Percentiles rank a stretch among this genome's conserved stretches.
Conservation (phyloP, 2,888 invertebrate species). For the Neoaliturus tenellus region DNA sequence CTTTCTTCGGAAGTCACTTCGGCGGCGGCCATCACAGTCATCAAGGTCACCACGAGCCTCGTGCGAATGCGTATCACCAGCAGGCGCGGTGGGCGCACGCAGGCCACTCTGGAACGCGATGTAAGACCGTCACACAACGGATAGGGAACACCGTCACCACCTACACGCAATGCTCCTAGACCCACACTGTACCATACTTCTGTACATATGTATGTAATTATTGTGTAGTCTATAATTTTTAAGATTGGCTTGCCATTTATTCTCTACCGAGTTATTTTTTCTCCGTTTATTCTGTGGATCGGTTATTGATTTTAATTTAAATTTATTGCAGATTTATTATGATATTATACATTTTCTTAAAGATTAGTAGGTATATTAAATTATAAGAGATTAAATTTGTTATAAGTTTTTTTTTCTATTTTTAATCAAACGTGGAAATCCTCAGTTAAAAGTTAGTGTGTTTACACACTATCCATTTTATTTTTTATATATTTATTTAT, state of each 20-base stretch:
- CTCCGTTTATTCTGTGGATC: too few relatives aligned
- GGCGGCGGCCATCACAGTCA: slow-evolving; percentile 2
- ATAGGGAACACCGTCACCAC: slow-evolving; percentile 56
- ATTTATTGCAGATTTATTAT: too few relatives aligned
- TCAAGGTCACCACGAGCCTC: neutral
- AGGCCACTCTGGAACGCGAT: slow-evolving; percentile 2
- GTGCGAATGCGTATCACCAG: neutral
- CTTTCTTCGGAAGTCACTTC: slow-evolving; percentile 56
- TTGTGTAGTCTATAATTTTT: neutral
- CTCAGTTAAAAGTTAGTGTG: too few relatives aligned
- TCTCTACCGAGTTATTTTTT: too few relatives aligned
- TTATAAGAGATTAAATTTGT: too few relatives aligned
- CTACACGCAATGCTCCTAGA: slow-evolving; percentile 54
- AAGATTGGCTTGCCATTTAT: neutral
- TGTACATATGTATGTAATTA: slow-evolving; percentile 9
- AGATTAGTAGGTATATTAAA: too few relatives aligned
- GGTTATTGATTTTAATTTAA: too few relatives aligned
- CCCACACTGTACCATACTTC: neutral
- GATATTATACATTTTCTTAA: too few relatives aligned
- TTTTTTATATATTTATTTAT: too few relatives aligned
- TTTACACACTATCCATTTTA: too few relatives aligned
- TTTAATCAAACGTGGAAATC: too few relatives aligned
- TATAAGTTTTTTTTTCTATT: too few relatives aligned
- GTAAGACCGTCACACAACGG: slow-evolving; percentile 51
- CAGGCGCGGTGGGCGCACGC: neutral